Evolutionary conservation across 2,888 invertebrate species (phyloP).

Genomic region (Tethea ocularis): DNA sequence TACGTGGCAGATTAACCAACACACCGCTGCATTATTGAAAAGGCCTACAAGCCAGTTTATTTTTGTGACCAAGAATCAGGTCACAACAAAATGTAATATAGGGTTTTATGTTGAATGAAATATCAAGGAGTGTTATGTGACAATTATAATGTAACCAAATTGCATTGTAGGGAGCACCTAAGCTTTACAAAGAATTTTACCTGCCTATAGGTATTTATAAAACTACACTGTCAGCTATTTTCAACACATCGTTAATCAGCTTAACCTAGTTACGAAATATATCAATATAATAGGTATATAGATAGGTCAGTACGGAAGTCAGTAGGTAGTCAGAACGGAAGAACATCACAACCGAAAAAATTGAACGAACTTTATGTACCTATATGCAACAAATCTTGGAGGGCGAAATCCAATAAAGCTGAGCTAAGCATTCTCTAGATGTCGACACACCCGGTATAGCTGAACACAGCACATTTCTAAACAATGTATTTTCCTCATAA

Average conservation of each 20-base stretch:
- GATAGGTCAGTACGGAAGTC: not conserved
- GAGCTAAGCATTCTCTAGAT: no score
- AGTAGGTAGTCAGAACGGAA: not conserved
- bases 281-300: not conserved
- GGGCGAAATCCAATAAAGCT: not conserved
- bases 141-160: no score
- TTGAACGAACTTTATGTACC: not conserved
- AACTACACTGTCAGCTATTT: constrained; percentile 6
- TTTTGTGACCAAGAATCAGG: constrained; percentile 34
- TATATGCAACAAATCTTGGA: not conserved
- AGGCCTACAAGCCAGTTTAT: constrained; percentile 34
- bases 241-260: not conserved
- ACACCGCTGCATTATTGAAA: constrained; percentile 27
- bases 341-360: no score
- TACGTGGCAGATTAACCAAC: constrained; percentile 24
- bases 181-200: not conserved
- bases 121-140: not conserved
- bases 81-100: constrained; percentile 13
- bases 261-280: constrained; percentile 7
- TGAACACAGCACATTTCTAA: not conserved
- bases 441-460: not conserved
- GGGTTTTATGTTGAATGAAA: not conserved
- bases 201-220: not conserved
- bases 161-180: no score
- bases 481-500: not conserved